Evolutionary conservation across 2,113 vertebrate species (phyloP), one percentile per base, ranked within the genome.

Genomic region (Chaenocephalus aceratus): DNA sequence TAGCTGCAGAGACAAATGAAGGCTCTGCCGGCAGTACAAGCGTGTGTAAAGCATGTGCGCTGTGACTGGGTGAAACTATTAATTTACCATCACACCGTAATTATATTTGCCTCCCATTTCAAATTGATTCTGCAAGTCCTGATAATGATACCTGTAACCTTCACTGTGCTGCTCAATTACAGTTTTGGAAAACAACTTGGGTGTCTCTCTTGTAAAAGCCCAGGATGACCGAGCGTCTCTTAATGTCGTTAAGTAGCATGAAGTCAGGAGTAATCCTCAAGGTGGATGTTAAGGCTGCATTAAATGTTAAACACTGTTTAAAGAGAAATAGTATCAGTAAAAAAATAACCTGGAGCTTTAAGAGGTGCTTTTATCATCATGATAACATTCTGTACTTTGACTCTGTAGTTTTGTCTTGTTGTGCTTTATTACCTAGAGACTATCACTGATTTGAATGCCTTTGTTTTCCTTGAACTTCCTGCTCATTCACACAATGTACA

Each of bases 1-100:
- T 88, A 14, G 72, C 87, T 64, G 58, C 76, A n/a, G 81, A 91
- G 86, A 89, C 87, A 89, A 88, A 84, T 85, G 87, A 69, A 84
- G 78, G 82, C 75, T 61, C 74, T 13, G 68, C 72, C 11, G 65
- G 88, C 84, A 72, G 76, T 34, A 34, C 34, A 44, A 34, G 75
- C 72, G 21, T 58, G 74, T 62, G 72, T 66, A 68, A 79, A 56
- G 73, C 74, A 52, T 7, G 63, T 15, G 75, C 2, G 67, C 62
- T 53, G 75, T 67, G 59, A 52, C 53, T 56, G 66, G 66, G 70
- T 80, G 61, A 78, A 81, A 64, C 61, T 75, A 83, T 89, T 91
- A 11, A 85, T 89, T 85, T 83, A 83, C 74, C 77, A 79, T 76
- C 76, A 66, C 79, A 80, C 77, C 75, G 57, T 87, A 86, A 89